Percentiles rank a stretch among this genome's conserved stretches.
Evolutionary conservation across 1,140 invertebrate genomes (phyloP).

Genomic region (Pararge aegeria): DNA sequence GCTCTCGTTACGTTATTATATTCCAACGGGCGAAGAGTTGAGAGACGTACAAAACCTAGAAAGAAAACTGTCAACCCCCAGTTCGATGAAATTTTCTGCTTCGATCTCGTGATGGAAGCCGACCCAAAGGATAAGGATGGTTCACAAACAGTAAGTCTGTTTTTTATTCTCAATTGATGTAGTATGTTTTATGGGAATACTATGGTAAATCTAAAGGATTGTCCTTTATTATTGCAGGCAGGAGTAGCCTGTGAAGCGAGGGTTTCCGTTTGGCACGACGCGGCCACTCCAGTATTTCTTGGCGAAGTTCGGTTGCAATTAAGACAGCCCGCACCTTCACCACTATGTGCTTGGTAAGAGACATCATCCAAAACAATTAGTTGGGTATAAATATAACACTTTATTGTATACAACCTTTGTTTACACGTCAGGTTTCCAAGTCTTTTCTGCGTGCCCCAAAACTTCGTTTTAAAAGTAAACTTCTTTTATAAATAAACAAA

Average conservation of each 20-base stretch:
- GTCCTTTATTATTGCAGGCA: slow-evolving; percentile 37
- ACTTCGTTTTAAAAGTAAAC: too few relatives aligned
- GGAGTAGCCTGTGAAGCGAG: slow-evolving; percentile 83
- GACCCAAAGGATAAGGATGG: slow-evolving; percentile 78
- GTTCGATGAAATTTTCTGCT: slow-evolving; percentile 93
- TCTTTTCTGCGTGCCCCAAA: too few relatives aligned
- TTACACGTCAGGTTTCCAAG: too few relatives aligned
- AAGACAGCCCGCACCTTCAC: slow-evolving; percentile 79
- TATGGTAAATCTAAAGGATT: background rate
- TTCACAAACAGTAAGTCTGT: slow-evolving; percentile 78
- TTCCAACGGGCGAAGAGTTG: slow-evolving; percentile 89
- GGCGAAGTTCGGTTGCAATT: slow-evolving; percentile 92
- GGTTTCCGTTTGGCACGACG: slow-evolving; percentile 92
- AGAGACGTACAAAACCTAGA: slow-evolving; percentile 91
- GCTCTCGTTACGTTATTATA: slow-evolving; percentile 90
- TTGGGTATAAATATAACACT: background rate
- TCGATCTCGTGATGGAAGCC: slow-evolving; percentile 87
- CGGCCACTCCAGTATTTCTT: slow-evolving; percentile 86
- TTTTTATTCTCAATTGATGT: background rate
- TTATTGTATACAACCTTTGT: background rate
- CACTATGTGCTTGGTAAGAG: slow-evolving; percentile 62
- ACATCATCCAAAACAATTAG: background rate
- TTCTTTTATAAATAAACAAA: too few relatives aligned
- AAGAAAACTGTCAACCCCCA: slow-evolving; percentile 94
- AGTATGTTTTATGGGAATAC: background rate